These are phyloP conservation scores for Empis stercorea DNA, from an alignment of 2,888 invertebrate species.

Conservation along the genomic window DNA sequence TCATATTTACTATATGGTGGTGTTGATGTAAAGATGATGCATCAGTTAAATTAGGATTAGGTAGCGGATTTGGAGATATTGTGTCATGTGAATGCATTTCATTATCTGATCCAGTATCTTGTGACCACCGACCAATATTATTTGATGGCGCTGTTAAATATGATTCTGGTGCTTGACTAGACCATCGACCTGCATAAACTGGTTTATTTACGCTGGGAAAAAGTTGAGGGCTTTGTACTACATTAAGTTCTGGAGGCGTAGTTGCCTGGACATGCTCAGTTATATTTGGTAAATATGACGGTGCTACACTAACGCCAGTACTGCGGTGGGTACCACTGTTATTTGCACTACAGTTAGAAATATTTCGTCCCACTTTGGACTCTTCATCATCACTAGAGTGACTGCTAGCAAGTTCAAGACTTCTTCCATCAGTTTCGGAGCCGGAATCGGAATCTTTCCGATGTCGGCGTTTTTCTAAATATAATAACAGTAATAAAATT, in stretches of 20 bases:
- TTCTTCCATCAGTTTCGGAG: conserved; percentile 65
- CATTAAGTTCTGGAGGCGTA: conserved; percentile 47
- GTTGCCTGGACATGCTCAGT: conserved; percentile 45
- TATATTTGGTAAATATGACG: conserved; percentile 49
- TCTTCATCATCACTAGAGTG: conserved; percentile 89
- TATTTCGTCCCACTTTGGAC: conserved; percentile 34
- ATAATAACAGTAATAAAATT: neutral
- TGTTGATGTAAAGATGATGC: conserved; percentile 43
- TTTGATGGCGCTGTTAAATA: conserved; percentile 42
- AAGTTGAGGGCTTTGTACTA: conserved; percentile 52
- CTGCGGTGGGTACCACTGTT: conserved; percentile 37
- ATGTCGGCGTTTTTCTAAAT: conserved; percentile 20
- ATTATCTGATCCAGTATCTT: conserved; percentile 65
- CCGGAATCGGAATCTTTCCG: conserved; percentile 66
- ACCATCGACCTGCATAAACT: conserved; percentile 53
- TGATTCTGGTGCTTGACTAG: conserved; percentile 51
- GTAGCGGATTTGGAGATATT: conserved; percentile 54
- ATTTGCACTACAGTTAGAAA: conserved; percentile 15
- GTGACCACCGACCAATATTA: conserved; percentile 56
- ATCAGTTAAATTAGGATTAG: conserved; percentile 67
- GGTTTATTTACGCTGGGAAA: conserved; percentile 52
- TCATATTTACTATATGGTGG: conserved; percentile 38
- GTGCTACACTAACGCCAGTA: conserved; percentile 34
- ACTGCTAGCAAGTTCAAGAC: conserved; percentile 84
- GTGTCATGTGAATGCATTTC: conserved; percentile 48